These are phyloP conservation scores for Oceanites oceanicus DNA, from an alignment of 2,113 vertebrate genomes.

Conservation along the genomic window DNA sequence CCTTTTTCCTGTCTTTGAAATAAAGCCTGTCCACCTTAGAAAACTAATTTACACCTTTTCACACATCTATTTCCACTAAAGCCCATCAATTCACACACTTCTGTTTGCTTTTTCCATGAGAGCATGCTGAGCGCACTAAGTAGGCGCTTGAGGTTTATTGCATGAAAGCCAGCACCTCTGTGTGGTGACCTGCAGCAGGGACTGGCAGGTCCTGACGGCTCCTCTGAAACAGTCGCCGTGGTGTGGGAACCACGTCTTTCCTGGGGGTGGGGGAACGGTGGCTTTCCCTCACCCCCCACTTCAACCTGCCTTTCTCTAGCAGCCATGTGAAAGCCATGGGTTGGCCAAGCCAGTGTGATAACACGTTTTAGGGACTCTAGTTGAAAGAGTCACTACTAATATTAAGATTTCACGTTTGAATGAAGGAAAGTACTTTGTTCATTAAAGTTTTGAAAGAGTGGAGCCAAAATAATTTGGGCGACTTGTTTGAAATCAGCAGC, in stretches of 20 bases:
- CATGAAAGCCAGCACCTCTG: background rate
- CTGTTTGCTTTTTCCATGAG: accelerated
- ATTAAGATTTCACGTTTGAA: background rate
- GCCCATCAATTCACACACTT: background rate
- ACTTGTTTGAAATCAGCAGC: background rate
- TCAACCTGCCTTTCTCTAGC: background rate
- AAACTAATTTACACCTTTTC: background rate
- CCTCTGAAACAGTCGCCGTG: accelerated
- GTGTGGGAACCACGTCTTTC: accelerated
- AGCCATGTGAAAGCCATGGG: background rate
- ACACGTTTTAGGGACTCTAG: background rate
- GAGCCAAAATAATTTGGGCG: background rate
- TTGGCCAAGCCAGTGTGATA: background rate
- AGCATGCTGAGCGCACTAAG: background rate
- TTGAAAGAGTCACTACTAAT: background rate
- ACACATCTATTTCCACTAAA: background rate
- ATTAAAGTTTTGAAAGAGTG: background rate
- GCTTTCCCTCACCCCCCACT: background rate
- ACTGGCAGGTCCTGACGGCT: background rate
- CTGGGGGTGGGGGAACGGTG: accelerated
- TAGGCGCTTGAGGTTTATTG: background rate
- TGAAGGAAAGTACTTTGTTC: background rate
- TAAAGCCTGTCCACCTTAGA: background rate
- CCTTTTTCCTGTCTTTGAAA: background rate
- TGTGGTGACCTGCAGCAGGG: background rate